These are phyloP conservation scores for Daphoenositta chrysoptera DNA, from an alignment of 2,113 vertebrate species.

Conservation along the genomic window DNA sequence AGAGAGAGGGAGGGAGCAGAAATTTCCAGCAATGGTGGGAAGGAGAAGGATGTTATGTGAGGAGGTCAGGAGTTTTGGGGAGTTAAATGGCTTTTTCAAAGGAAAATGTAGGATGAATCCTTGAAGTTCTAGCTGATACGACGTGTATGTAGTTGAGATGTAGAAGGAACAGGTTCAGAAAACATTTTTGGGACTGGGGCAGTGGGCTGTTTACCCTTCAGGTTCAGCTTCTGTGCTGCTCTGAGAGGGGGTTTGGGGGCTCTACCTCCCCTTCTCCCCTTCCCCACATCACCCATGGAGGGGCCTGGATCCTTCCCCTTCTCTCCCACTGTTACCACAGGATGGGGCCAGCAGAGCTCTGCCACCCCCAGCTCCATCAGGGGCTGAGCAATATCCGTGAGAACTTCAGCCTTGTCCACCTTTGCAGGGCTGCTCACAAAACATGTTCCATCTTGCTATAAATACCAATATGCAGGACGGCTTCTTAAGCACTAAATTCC, in stretches of 20 bases:
- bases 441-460: not conserved
- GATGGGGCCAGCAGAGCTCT: not conserved
- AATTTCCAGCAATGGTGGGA: not conserved
- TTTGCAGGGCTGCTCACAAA: not conserved
- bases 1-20: not conserved
- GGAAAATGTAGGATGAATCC: not conserved
- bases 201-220: not conserved
- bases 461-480: not conserved
- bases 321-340: rapidly evolving
- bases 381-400: not conserved
- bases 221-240: not conserved
- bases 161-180: not conserved
- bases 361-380: not conserved
- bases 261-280: no score
- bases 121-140: not conserved
- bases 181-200: not conserved
- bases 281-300: not conserved
- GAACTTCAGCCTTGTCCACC: not conserved
- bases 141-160: not conserved
- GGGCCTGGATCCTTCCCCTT: not conserved
- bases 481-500: not conserved
- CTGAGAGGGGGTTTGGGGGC: no score
- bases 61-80: not conserved
- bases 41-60: not conserved
- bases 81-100: not conserved